Evolutionary conservation across 1,140 invertebrate genomes (phyloP), one percentile per base, ranked within the genome.

Genomic region (Hylyphantes graminicola): DNA sequence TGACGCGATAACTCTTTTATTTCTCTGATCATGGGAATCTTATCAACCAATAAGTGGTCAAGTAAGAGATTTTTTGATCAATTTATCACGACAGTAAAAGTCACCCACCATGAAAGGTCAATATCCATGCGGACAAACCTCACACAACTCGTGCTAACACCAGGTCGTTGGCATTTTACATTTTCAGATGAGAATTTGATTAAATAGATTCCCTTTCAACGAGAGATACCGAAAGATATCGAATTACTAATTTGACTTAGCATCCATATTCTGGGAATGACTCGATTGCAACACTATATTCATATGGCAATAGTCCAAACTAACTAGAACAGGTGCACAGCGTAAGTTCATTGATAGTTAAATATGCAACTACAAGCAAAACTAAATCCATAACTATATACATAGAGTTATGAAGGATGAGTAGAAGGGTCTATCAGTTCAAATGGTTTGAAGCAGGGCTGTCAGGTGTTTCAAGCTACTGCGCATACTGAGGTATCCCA

Each of bases 101-200:
- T 79, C 63, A 53, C 64, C 76, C n/a, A 48, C 48, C 54, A 21
- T 13, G 35, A 70, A 70, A 15, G 77, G 77, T 80, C 77, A 80
- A 80, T 63, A 80, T 65, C 65, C 77, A 80, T 50, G 13, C 15
- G 57, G 11, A 15, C 64, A 54, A 59, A 70, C 35, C 35, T 35
- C 35, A 35, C 35, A 72, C 57, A 21, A n/a, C 21, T 35, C 61
- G 15, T 8, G 59, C 13, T 50, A 21, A 5, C 7, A n/a, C 11
- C 48, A 64, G 79, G 79, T 82, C 79, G 50, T 73, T 82, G 79
- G 57, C 68, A n/a, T 51, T 74, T 17, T 53, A 70, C 21, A 72
- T 72, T 19, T 48, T 55, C 17, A 53, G 59, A 77, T 65, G 64
- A n/a, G 50, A 68, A 68, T 68, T 19, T n/a, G 35, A 35, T 35